Evolutionary conservation across 2,797 vertebrate species (phyloP).

Genomic region (Enteromius fasciolatus): DNA sequence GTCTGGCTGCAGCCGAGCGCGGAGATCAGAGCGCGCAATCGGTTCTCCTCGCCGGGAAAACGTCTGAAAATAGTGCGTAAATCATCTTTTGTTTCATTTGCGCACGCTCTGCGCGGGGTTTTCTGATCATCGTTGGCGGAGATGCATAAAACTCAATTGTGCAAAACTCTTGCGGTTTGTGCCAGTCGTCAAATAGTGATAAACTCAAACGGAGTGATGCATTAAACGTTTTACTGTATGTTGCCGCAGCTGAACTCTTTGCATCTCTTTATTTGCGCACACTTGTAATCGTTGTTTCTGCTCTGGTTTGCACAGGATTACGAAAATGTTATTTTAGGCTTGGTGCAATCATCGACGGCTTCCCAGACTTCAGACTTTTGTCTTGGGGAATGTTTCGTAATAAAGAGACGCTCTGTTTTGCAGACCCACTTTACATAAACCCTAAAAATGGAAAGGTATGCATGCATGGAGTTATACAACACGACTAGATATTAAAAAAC

Average conservation of each 20-base stretch:
- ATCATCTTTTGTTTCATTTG: background rate
- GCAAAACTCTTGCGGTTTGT: constrained; percentile 31
- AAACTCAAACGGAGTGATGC: background rate
- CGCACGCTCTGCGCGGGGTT: background rate
- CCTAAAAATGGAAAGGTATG: constrained; percentile 4
- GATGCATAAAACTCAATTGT: background rate
- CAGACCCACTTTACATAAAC: background rate
- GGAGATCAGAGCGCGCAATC: background rate
- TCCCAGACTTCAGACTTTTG: background rate
- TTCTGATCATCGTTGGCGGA: background rate
- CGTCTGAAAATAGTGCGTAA: background rate
- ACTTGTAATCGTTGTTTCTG: background rate
- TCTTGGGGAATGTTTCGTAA: constrained; percentile 9
- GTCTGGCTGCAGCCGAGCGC: constrained; percentile 42
- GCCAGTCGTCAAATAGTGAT: background rate
- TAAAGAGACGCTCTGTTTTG: constrained; percentile 6
- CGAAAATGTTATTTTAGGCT: constrained; percentile 9
- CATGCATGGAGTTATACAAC: constrained; percentile 22
- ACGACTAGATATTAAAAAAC: background rate
- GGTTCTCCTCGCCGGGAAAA: background rate
- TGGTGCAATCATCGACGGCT: constrained; percentile 20
- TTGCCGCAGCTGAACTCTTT: background rate
- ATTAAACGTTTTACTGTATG: background rate
- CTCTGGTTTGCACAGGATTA: constrained; percentile 14
- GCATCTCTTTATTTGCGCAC: background rate